These are phyloP conservation scores for Ctenosaura bakeri DNA, from an alignment of 2,797 vertebrate genomes.

Conservation along the genomic window DNA sequence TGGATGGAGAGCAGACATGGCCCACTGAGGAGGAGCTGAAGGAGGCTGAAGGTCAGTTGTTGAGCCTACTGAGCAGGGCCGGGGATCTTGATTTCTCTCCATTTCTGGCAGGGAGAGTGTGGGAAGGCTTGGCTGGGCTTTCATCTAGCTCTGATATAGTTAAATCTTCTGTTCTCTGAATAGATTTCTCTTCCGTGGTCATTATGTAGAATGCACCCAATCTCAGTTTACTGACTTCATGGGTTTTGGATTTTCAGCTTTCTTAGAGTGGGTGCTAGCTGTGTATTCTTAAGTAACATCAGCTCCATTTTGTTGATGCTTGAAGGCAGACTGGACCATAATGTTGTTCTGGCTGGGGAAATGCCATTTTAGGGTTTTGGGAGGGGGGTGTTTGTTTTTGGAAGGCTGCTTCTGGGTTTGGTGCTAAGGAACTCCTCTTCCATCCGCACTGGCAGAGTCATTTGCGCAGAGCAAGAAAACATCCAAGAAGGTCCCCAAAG, in stretches of 20 bases:
- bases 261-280: not conserved
- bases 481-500: conserved; percentile 92
- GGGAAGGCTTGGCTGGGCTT: too few species aligned
- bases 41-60: conserved; percentile 89
- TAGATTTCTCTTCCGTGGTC: too few species aligned
- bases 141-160: not conserved
- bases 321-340: not conserved
- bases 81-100: rapidly evolving
- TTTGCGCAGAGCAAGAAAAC: conserved; percentile 82
- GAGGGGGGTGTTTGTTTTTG: too few species aligned
- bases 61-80: rapidly evolving
- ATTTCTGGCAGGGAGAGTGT: not conserved
- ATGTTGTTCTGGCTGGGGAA: not conserved
- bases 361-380: not conserved
- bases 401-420: not conserved
- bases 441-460: conserved; percentile 78
- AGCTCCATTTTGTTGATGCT: not conserved
- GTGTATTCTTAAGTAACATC: not conserved
- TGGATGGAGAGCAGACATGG: conserved; percentile 99
- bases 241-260: too few species aligned
- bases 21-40: conserved; percentile 93
- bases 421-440: not conserved
- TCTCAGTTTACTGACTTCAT: not conserved
- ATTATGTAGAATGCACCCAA: not conserved
- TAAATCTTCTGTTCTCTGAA: not conserved